phyloP scores from a whole-genome alignment of 1,140 invertebrate species.

The Intoshia linei region DNA sequence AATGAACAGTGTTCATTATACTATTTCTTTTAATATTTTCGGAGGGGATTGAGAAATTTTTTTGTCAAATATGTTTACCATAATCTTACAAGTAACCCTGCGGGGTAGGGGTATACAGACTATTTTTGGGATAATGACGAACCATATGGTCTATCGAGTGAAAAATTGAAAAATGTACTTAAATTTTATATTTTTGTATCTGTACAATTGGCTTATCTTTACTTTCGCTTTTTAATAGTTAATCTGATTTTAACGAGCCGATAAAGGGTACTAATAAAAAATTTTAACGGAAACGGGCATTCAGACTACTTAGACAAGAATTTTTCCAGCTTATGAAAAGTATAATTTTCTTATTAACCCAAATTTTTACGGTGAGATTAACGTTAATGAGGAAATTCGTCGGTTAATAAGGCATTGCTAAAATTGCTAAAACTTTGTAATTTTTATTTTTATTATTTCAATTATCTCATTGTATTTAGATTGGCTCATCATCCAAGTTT shows the following conservation, averaged over 20 bases:
- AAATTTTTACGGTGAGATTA: not conserved
- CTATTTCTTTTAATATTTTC: not conserved
- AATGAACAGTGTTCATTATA: not conserved
- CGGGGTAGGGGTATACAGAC: not conserved
- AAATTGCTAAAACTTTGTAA: not conserved
- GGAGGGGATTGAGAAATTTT: not conserved
- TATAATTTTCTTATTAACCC: not conserved
- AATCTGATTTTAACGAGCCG: not conserved
- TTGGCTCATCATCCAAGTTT: slow-evolving; percentile 37
- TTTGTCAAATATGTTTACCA: not conserved
- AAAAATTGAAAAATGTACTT: not conserved
- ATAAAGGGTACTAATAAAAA: not conserved
- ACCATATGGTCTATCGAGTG: not conserved
- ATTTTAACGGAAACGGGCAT: not conserved
- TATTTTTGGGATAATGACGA: not conserved
- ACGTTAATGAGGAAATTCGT: not conserved
- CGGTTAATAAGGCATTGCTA: not conserved
- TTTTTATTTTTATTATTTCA: not conserved
- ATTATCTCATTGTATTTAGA: slow-evolving; percentile 22
- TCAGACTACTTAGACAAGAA: not conserved
- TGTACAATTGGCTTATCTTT: too few species aligned
- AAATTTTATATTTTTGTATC: not conserved
- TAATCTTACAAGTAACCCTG: not conserved
- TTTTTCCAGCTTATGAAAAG: not conserved
- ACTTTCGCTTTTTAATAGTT: not conserved